Percentiles rank a stretch among this genome's conserved stretches.
phyloP scores from a whole-genome alignment of 2,797 vertebrate genomes.

The Tolypeutes matacus region DNA sequence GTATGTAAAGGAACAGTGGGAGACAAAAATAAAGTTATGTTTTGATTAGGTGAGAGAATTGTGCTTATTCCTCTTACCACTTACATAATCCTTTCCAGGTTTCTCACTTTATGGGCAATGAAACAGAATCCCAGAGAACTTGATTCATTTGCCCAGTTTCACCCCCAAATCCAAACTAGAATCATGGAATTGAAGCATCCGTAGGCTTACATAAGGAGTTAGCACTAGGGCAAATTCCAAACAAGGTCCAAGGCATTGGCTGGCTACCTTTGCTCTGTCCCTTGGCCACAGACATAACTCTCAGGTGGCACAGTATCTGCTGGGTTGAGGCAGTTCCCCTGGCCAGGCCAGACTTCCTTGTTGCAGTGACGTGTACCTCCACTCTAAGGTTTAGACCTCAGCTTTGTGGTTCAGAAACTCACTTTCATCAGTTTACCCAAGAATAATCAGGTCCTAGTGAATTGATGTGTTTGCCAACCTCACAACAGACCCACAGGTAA shows the following conservation, averaged over 20 bases:
- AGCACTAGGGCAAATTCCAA: constrained; percentile 1
- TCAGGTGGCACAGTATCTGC: neutral
- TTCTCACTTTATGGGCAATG: neutral
- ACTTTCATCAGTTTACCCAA: neutral
- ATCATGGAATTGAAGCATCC: neutral
- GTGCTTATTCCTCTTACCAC: neutral
- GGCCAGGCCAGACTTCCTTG: neutral
- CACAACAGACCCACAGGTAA: neutral
- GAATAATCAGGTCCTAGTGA: constrained; percentile 13
- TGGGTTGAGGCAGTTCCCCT: neutral
- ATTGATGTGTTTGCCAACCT: constrained; percentile 1
- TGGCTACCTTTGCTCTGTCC: neutral
- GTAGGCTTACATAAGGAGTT: constrained; percentile 4
- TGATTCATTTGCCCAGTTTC: neutral
- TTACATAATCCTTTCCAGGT: constrained; percentile 10
- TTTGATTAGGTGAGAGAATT: constrained; percentile 42
- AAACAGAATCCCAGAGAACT: constrained; percentile 18
- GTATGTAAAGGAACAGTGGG: neutral
- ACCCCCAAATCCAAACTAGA: neutral
- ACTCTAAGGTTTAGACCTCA: neutral
- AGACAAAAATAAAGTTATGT: neutral
- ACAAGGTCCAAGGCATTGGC: neutral
- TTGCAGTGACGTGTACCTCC: constrained; percentile 2
- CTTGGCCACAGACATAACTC: neutral
- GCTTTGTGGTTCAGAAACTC: constrained; percentile 38